Evolutionary conservation across 2,888 invertebrate species (phyloP).

Genomic region (Diabrotica balteata): DNA sequence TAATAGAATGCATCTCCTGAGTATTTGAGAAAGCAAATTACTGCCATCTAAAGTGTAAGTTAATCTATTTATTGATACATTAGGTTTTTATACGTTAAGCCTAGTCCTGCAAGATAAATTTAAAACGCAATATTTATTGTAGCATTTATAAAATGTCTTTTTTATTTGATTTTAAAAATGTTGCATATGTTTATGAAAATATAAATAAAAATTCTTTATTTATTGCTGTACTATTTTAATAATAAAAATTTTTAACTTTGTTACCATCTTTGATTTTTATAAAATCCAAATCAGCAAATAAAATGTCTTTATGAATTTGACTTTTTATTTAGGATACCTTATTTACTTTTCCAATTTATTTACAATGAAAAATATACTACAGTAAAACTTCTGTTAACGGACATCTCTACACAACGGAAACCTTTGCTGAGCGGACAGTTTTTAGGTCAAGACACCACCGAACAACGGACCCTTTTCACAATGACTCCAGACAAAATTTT

Average conservation of each 20-base stretch:
- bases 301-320: too few species aligned
- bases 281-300: neutral
- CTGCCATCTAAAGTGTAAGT: constrained; percentile 15
- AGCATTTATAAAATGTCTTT: constrained; percentile 5
- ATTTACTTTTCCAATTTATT: too few species aligned
- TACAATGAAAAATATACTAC: too few species aligned
- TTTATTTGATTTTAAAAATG: neutral
- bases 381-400: too few species aligned
- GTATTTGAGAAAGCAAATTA: constrained; percentile 17
- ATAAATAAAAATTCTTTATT: constrained; percentile 20
- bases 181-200: neutral
- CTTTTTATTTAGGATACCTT: too few species aligned
- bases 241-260: constrained; percentile 20
- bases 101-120: constrained; percentile 11
- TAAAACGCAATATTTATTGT: constrained; percentile 17
- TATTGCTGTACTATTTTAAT: constrained; percentile 23
- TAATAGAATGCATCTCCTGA: constrained; percentile 10
- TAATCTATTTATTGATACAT: constrained; percentile 6
- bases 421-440: too few species aligned
- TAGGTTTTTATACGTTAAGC: constrained; percentile 7
- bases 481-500: too few species aligned
- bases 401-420: too few species aligned
- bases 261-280: neutral
- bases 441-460: too few species aligned
- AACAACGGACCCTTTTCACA: too few species aligned